A percentile compares a stretch with the other conserved stretches of the same genome.
Evolutionary conservation across 1,140 invertebrate species (phyloP).

Genomic region (Oncopeltus fasciatus): DNA sequence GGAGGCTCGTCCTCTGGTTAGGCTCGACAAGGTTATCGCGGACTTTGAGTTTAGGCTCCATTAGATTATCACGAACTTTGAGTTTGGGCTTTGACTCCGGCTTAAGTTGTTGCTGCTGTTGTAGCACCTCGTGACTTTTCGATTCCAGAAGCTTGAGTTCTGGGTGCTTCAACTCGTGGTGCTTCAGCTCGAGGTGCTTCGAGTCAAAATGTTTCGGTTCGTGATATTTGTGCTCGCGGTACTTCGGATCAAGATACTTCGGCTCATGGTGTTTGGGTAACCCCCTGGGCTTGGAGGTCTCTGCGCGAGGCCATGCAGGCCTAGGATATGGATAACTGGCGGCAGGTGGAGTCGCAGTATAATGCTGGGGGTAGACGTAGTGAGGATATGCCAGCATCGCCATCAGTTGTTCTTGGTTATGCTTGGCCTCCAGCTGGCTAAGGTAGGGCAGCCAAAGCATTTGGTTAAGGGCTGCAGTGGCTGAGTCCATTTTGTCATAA

Average conservation of each 20-base stretch:
- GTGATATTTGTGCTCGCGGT: slow-evolving; percentile 17
- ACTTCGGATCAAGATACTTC: slow-evolving; percentile 16
- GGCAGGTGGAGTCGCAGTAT: not conserved
- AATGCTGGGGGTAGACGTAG: slow-evolving; percentile 9
- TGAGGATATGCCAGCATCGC: slow-evolving; percentile 19
- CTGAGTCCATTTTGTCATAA: slow-evolving; percentile 34
- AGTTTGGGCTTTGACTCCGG: slow-evolving; percentile 30
- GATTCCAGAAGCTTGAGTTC: not conserved
- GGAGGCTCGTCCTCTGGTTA: slow-evolving; percentile 23
- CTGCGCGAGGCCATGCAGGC: slow-evolving; percentile 1
- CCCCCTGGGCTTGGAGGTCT: not conserved
- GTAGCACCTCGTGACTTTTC: not conserved
- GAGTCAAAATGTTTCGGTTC: not conserved
- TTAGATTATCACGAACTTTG: too few relatives aligned
- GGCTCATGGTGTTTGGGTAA: not conserved
- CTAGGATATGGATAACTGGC: slow-evolving; percentile 1
- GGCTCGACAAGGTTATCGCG: slow-evolving; percentile 33
- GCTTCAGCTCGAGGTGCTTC: slow-evolving; percentile 17
- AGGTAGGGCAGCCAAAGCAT: slow-evolving; percentile 55
- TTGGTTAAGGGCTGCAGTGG: slow-evolving; percentile 48
- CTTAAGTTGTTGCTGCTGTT: not conserved
- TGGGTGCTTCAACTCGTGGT: not conserved
- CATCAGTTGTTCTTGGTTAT: slow-evolving; percentile 27
- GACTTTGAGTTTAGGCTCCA: slow-evolving; percentile 32
- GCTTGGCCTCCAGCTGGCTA: slow-evolving; percentile 39